A percentile compares a stretch with the other conserved stretches of the same genome.
phyloP scores from a whole-genome alignment of 2,888 invertebrate genomes.

The Lepetodrilus schrolli region DNA sequence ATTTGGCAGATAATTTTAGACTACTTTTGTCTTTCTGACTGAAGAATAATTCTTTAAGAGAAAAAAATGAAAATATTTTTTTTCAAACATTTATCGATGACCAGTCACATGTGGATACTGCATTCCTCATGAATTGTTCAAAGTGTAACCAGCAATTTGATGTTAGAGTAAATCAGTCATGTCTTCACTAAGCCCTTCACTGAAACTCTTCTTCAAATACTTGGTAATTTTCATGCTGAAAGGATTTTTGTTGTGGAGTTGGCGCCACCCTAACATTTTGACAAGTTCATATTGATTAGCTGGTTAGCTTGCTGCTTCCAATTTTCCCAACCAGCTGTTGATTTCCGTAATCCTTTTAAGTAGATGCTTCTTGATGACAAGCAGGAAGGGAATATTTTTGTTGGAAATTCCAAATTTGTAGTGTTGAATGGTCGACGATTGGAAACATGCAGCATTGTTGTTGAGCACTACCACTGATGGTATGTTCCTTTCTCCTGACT shows the following conservation, averaged over 20 bases:
- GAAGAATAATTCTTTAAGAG: not conserved
- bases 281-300: not conserved
- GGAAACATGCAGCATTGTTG: too few species aligned
- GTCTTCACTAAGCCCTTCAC: not conserved
- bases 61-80: constrained; percentile 23
- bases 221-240: constrained; percentile 21
- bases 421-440: too few species aligned
- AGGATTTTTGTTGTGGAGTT: not conserved
- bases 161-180: too few species aligned
- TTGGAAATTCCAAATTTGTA: too few species aligned
- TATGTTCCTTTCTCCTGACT: too few species aligned
- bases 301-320: not conserved
- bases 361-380: too few species aligned
- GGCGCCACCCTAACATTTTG: constrained; percentile 1
- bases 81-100: not conserved
- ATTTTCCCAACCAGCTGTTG: constrained; percentile 14
- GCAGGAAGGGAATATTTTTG: too few species aligned
- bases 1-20: not conserved
- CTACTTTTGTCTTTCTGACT: not conserved
- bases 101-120: not conserved
- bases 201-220: not conserved
- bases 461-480: too few species aligned
- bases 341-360: not conserved
- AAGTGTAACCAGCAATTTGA: not conserved
- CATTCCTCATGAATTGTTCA: not conserved